phyloP scores from a whole-genome alignment of 2,888 invertebrate species.

The Noctua janthe region DNA sequence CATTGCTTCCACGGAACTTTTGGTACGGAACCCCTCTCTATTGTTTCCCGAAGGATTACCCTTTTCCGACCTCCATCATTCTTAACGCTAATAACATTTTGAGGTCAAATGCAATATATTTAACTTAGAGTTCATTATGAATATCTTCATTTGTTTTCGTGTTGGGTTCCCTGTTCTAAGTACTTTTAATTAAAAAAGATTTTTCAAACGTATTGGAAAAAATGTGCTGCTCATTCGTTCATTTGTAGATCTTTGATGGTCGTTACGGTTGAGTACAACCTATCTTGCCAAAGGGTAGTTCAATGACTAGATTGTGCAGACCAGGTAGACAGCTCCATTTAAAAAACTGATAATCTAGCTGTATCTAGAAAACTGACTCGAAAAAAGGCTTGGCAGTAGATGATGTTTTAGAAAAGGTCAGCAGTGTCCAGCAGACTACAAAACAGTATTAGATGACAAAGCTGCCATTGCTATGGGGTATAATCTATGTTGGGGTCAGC shows the following conservation, averaged over 20 bases:
- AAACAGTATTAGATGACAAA: background rate
- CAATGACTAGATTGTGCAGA: background rate
- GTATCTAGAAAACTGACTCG: background rate
- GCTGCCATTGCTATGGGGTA: background rate
- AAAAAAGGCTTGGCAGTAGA: too few species aligned
- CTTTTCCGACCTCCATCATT: conserved; percentile 73
- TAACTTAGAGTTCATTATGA: conserved; percentile 68
- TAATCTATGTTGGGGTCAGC: background rate
- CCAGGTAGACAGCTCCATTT: background rate
- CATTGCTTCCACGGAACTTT: conserved; percentile 61
- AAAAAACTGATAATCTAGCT: background rate
- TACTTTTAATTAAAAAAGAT: conserved; percentile 46
- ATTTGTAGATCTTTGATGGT: background rate
- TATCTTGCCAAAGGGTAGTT: background rate
- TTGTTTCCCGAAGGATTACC: conserved; percentile 72
- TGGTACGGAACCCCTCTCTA: conserved; percentile 63
- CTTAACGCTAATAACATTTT: conserved; percentile 72
- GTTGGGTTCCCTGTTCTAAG: conserved; percentile 16
- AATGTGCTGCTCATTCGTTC: background rate
- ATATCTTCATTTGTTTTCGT: conserved; percentile 65
- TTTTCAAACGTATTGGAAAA: conserved; percentile 20
- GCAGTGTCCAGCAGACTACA: background rate
- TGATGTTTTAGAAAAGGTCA: background rate
- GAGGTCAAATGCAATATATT: conserved; percentile 70
- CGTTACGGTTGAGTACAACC: background rate